Base-by-base conservation (phyloP, 2,797 vertebrate genomes). In the Ctenopoma multispine region DNA sequence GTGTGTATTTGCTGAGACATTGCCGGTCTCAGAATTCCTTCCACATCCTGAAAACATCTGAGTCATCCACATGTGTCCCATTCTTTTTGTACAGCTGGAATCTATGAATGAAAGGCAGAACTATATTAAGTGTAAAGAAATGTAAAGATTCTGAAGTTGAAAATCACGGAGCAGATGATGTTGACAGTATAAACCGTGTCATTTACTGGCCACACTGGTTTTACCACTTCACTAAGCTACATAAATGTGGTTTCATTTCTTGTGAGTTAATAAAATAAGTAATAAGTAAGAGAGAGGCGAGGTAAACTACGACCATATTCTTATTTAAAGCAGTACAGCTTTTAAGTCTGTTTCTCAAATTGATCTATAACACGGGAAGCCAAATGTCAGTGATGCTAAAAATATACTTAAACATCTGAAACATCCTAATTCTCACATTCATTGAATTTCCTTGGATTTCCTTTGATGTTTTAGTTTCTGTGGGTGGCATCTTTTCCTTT, bases 21-120 rank as follows among this genome's bases (percentile, higher is more conserved):
- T 72, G 36, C 53, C n/a, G 53, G n/a, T 69, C 66, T 36, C 15
- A 14, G 54, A 63, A 29, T 76, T 75, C 31, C 67, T 69, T 49
- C 17, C 14, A 69, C 57, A 34, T 55, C 36, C 63, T 53, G 6
- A 79, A 72, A 69, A 70, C 34, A 44, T 63, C 75, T 15, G 50
- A 84, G 49, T 85, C 72, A 80, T 66, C 58, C 54, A 40, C 46
- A 75, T 65, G 57, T 53, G 56, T 13, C 21, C 58, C 23, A 8
- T 56, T 61, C 67, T 76, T 27, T 59, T 65, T 31, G 24, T 48
- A 29, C 62, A 55, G 74, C 75, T 80, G 17, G 11, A 75, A 70
- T 50, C 20, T 54, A 58, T 62, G 15, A 62, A 20, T 78, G 23
- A 18, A 56, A 62, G 64, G 38, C 55, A 36, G 36, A 21, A 47